Evolutionary conservation across 1,140 invertebrate species (phyloP).

Genomic region (Caenorhabditis tropicalis): DNA sequence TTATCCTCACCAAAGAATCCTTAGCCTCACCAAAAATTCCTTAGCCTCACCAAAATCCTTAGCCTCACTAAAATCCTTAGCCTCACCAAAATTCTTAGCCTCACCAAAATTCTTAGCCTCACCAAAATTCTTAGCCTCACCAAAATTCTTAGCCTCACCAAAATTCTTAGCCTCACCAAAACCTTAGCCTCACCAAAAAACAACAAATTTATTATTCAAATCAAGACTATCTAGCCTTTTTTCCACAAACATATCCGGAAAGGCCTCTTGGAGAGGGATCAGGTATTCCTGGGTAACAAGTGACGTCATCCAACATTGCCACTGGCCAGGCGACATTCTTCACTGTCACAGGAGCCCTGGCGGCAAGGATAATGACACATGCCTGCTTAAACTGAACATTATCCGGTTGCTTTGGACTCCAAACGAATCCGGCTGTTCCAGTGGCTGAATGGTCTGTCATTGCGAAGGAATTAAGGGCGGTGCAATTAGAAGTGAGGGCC

Average conservation of each 20-base stretch:
- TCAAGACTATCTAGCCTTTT: too few species aligned
- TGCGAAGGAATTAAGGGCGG: background rate
- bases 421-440: background rate
- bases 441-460: background rate
- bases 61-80: too few species aligned
- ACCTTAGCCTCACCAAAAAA: too few species aligned
- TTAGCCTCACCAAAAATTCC: too few species aligned
- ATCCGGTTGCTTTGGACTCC: background rate
- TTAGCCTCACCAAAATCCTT: too few species aligned
- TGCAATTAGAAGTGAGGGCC: background rate
- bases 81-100: too few species aligned
- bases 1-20: too few species aligned
- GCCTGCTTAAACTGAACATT: background rate
- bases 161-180: too few species aligned
- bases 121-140: too few species aligned
- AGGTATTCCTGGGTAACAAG: background rate
- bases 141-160: too few species aligned
- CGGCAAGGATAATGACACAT: background rate
- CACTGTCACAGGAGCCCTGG: background rate
- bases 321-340: background rate
- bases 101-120: too few species aligned
- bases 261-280: background rate
- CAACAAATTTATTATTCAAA: too few species aligned
- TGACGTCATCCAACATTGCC: background rate
- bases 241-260: background rate